Conservation (phyloP, 53 echinoderm and acorn worm genomes). For the Mesocentrotus franciscanus region DNA sequence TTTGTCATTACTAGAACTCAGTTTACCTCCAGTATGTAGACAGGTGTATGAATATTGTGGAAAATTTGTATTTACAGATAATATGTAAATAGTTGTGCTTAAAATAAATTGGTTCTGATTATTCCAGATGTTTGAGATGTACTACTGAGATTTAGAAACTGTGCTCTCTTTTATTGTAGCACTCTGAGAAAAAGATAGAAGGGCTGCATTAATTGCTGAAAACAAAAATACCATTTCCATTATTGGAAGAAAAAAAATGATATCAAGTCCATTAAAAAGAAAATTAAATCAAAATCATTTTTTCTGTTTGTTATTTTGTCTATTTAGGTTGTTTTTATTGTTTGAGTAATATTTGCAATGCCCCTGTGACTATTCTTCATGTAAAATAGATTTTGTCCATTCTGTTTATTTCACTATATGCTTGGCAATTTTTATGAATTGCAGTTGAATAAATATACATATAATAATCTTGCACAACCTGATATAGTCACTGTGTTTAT, state of each 20-base stretch:
- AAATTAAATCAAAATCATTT: background rate
- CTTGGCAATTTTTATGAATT: slow-evolving; percentile 2
- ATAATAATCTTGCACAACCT: background rate
- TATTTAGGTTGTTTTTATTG: background rate
- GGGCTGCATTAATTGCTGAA: too few relatives aligned
- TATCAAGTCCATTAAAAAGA: background rate
- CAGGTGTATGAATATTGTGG: background rate
- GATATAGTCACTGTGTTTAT: background rate
- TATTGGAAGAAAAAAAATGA: too few relatives aligned
- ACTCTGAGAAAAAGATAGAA: background rate
- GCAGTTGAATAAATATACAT: slow-evolving; percentile 11
- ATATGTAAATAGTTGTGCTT: slow-evolving; percentile 8
- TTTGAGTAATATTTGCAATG: background rate
- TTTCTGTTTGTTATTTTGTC: background rate
- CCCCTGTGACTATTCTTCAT: background rate
- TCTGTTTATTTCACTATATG: slow-evolving; percentile 23
- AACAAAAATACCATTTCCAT: too few relatives aligned
- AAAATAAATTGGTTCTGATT: background rate
- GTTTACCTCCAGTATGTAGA: background rate
- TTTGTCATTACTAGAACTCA: background rate
- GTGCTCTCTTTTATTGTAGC: background rate
- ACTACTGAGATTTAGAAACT: background rate
- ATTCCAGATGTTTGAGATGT: background rate
- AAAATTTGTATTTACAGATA: background rate
- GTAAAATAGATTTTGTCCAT: background rate